Conservation (phyloP, 2,113 vertebrate genomes). For the Cololabis saira region DNA sequence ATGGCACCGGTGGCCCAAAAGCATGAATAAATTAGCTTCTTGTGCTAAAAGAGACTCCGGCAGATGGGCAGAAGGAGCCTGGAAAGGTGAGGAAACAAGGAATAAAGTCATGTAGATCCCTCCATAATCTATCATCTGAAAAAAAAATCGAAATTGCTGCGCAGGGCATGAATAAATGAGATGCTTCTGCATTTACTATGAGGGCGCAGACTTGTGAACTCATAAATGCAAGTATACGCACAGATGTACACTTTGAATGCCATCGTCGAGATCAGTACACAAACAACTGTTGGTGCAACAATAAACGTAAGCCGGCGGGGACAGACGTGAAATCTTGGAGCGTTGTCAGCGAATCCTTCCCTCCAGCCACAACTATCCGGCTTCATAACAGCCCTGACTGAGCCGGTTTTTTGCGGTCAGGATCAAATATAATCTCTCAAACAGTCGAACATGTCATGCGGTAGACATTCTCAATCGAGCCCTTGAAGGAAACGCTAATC, state of each 20-base stretch:
- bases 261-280: conserved; percentile 4
- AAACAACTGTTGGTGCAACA: neutral
- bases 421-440: conserved; percentile 7
- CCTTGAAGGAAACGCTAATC: neutral
- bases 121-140: conserved; percentile 26
- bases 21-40: conserved; percentile 75
- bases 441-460: neutral
- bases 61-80: conserved; percentile 11
- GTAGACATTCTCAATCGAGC: no score
- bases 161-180: conserved; percentile 65
- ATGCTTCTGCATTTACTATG: conserved; percentile 53
- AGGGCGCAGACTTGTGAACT: conserved; percentile 5
- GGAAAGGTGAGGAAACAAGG: conserved; percentile 8
- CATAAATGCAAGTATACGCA: conserved; percentile 1
- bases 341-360: conserved; percentile 13
- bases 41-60: conserved; percentile 49
- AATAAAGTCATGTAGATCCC: no score
- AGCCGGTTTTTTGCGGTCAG: neutral
- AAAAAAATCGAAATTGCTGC: conserved; percentile 44
- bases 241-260: conserved; percentile 18
- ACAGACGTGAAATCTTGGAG: conserved; percentile 50
- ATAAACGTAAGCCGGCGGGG: conserved; percentile 51
- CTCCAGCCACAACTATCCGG: neutral
- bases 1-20: conserved; percentile 56
- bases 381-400: neutral